Evolutionary conservation across 2,888 invertebrate species (phyloP).

Genomic region (Aporophyla nigra): DNA sequence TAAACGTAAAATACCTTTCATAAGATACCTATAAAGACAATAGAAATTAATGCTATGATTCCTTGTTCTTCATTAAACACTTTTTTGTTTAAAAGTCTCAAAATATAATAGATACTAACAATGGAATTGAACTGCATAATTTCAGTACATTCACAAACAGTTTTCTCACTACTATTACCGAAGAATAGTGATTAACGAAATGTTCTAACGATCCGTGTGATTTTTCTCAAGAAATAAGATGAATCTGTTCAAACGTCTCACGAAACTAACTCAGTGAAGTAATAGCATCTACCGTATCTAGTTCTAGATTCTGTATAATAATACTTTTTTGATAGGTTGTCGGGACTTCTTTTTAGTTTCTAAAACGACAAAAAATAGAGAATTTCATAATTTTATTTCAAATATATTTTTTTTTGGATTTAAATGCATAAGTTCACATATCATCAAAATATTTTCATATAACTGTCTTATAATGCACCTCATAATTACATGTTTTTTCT

Average conservation of each 20-base stretch:
- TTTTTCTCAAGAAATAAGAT: constrained; percentile 56
- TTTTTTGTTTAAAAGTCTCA: background rate
- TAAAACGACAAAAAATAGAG: background rate
- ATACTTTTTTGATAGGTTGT: background rate
- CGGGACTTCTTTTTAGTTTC: background rate
- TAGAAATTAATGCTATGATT: background rate
- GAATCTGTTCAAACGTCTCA: constrained; percentile 33
- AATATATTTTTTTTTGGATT: background rate
- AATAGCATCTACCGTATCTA: constrained; percentile 22
- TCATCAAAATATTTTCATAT: background rate
- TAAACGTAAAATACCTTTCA: too few relatives aligned
- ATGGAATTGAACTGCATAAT: constrained; percentile 22
- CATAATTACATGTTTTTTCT: background rate
- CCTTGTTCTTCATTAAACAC: background rate
- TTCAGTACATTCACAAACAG: constrained; percentile 11
- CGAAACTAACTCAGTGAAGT: constrained; percentile 34
- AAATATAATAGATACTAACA: background rate
- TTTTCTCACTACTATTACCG: constrained; percentile 56
- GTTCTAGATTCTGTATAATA: background rate
- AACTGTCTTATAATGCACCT: background rate
- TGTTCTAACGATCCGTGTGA: constrained; percentile 58
- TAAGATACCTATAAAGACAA: background rate
- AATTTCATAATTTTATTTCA: background rate
- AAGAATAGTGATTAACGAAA: constrained; percentile 54
- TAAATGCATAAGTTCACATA: background rate